Evolutionary conservation across 1,140 invertebrate genomes (phyloP).

Genomic region (Bombus pyrosoma): DNA sequence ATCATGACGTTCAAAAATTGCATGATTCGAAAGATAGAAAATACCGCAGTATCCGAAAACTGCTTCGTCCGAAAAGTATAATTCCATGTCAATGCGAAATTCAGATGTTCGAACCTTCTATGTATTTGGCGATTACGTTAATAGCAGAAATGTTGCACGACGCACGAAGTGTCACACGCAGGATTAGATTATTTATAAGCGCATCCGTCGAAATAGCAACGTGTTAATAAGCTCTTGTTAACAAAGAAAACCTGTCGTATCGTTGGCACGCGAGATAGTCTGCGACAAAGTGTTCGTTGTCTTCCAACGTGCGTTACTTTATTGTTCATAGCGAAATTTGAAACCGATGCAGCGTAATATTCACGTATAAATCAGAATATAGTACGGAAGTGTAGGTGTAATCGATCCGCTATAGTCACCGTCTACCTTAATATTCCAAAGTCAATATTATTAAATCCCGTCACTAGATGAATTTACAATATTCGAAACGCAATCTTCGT

Average conservation of each 20-base stretch:
- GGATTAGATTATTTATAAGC: conserved; percentile 18
- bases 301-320: not conserved
- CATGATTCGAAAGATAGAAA: not conserved
- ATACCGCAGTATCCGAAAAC: not conserved
- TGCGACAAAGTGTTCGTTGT: not conserved
- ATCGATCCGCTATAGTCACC: too few relatives aligned
- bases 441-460: too few relatives aligned
- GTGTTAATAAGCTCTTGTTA: conserved; percentile 25
- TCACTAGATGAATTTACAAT: too few relatives aligned
- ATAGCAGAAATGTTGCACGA: not conserved
- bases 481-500: too few relatives aligned
- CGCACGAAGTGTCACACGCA: not conserved
- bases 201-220: not conserved
- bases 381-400: too few relatives aligned
- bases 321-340: too few relatives aligned
- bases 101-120: not conserved
- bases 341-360: not conserved
- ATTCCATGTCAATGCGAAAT: not conserved
- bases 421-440: too few relatives aligned
- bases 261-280: not conserved
- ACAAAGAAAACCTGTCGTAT: not conserved
- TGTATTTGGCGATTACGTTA: not conserved
- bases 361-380: too few relatives aligned
- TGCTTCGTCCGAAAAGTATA: not conserved
- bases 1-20: not conserved